Conservation (phyloP, 2,113 vertebrate genomes). For the Ciconia boyciana region DNA sequence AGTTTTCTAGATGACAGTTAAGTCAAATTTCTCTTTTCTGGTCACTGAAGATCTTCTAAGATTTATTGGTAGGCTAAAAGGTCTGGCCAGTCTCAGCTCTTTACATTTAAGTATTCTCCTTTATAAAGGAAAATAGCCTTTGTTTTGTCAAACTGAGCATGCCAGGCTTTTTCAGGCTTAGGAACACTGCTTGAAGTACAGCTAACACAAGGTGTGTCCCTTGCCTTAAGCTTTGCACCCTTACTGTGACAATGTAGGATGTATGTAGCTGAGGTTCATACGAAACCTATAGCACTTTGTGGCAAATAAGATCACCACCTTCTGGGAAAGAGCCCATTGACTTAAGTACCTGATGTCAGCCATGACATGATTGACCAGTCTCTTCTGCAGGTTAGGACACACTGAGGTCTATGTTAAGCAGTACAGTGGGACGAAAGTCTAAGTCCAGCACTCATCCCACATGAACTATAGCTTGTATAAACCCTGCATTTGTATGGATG, state of each 20-base stretch:
- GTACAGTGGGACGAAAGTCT: not conserved
- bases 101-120: not conserved
- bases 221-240: not conserved
- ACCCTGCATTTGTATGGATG: not conserved
- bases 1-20: not conserved
- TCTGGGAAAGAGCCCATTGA: not conserved
- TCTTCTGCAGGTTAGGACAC: not conserved
- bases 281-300: fast-evolving
- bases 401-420: not conserved
- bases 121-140: not conserved
- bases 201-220: not conserved
- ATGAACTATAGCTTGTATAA: fast-evolving
- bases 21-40: not conserved
- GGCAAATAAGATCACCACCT: not conserved
- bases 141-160: not conserved
- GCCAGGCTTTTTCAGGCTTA: not conserved
- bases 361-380: not conserved
- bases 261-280: not conserved
- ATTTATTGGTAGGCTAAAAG: not conserved
- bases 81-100: not conserved
- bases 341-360: not conserved
- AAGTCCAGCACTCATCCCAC: not conserved
- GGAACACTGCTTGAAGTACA: not conserved
- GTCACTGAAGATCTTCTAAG: not conserved
- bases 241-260: not conserved